These are phyloP conservation scores for Melinaea menophilus DNA, from an alignment of 2,888 invertebrate species.

Conservation along the genomic window DNA sequence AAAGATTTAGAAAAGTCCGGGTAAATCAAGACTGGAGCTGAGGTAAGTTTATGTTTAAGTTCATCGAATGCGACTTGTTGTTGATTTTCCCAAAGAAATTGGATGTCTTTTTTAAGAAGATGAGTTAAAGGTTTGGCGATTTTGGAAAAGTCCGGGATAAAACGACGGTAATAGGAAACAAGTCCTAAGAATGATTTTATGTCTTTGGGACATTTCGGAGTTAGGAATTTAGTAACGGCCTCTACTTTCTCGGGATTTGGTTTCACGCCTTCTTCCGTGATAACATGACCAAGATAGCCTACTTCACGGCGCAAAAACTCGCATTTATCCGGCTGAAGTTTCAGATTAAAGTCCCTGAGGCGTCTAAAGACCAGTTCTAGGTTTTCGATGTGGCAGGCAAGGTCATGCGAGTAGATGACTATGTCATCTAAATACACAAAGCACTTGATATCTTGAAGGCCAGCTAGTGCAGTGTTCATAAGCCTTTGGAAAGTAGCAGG, in stretches of 20 bases:
- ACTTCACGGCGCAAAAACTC: constrained; percentile 31
- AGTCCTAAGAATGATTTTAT: constrained; percentile 38
- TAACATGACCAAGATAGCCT: constrained; percentile 33
- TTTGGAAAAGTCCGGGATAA: constrained; percentile 37
- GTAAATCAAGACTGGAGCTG: constrained; percentile 27
- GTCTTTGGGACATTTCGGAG: too few species aligned
- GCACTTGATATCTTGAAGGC: too few species aligned
- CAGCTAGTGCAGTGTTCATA: too few species aligned
- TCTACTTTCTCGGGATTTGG: constrained; percentile 37
- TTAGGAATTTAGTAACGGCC: constrained; percentile 34
- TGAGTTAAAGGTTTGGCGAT: constrained; percentile 27
- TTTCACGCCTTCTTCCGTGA: constrained; percentile 35
- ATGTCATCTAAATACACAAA: constrained; percentile 36
- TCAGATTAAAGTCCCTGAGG: constrained; percentile 34
- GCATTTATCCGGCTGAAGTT: constrained; percentile 38
- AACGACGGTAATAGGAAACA: constrained; percentile 38
- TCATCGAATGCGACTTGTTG: constrained; percentile 29
- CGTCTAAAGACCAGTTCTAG: constrained; percentile 33
- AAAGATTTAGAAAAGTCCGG: constrained; percentile 35
- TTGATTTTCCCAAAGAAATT: constrained; percentile 13
- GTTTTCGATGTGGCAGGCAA: constrained; percentile 36
- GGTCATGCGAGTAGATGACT: constrained; percentile 35
- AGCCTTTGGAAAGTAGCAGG: too few species aligned
- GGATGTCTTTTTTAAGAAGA: constrained; percentile 24
- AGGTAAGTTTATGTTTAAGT: constrained; percentile 30